phyloP scores from a whole-genome alignment of 2,113 vertebrate species.

The Melospiza georgiana region DNA sequence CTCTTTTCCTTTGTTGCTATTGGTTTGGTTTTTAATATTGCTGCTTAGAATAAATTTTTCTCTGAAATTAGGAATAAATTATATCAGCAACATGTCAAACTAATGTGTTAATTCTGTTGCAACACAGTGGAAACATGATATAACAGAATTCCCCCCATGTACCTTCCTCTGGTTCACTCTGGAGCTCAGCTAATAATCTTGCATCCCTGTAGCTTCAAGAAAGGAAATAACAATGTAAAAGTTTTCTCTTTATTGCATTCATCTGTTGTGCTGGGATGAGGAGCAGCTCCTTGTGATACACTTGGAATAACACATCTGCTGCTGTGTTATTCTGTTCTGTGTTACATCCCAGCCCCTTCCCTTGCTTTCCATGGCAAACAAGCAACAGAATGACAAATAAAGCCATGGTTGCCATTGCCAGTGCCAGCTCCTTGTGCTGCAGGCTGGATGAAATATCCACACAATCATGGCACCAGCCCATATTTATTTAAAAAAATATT shows the following conservation, averaged over 20 bases:
- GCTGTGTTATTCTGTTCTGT: neutral
- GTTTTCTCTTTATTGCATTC: slow-evolving; percentile 35
- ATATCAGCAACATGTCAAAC: neutral
- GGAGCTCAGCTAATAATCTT: neutral
- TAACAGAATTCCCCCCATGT: neutral
- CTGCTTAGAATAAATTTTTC: neutral
- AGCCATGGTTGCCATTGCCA: neutral
- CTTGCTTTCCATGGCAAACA: slow-evolving; percentile 11
- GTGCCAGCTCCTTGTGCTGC: slow-evolving; percentile 14
- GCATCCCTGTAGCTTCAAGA: neutral
- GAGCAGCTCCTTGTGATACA: slow-evolving; percentile 24
- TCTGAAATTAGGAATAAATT: slow-evolving; percentile 7
- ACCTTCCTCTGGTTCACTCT: neutral
- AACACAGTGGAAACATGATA: neutral
- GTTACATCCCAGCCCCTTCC: neutral
- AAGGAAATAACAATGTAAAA: neutral
- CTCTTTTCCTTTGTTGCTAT: neutral
- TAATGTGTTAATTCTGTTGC: slow-evolving; percentile 31
- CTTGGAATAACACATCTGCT: slow-evolving; percentile 42
- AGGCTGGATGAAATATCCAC: slow-evolving; percentile 34
- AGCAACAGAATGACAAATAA: slow-evolving; percentile 12
- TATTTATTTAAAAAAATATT: slow-evolving; percentile 63
- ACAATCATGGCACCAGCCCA: slow-evolving; percentile 6
- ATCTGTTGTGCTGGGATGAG: slow-evolving; percentile 6
- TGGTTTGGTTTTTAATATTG: neutral